Evolutionary conservation across 1,140 invertebrate genomes (phyloP).

Genomic region (Aphidius gifuensis): DNA sequence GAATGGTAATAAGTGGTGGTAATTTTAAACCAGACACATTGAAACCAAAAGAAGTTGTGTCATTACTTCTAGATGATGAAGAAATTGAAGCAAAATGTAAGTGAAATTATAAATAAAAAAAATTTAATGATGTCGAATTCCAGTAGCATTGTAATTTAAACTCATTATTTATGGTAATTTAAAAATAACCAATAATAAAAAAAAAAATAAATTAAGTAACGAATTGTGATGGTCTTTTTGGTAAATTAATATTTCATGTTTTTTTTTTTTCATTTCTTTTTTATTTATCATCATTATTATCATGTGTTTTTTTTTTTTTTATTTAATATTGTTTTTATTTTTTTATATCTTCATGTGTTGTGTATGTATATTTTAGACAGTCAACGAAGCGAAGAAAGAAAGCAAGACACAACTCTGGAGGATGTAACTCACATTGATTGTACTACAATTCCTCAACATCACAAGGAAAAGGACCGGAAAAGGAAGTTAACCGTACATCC

Average conservation of each 20-base stretch:
- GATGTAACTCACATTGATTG: slow-evolving; percentile 45
- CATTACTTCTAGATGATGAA: slow-evolving; percentile 88
- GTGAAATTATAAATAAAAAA: slow-evolving; percentile 35
- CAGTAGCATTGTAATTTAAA: slow-evolving; percentile 31
- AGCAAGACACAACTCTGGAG: slow-evolving; percentile 46
- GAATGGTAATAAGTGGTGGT: slow-evolving; percentile 96
- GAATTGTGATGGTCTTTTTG: slow-evolving; percentile 23
- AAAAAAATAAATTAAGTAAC: slow-evolving; percentile 29
- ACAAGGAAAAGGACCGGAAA: slow-evolving; percentile 54
- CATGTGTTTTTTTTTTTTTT: slow-evolving; percentile 11
- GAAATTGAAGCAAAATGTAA: slow-evolving; percentile 93
- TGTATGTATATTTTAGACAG: slow-evolving; percentile 53
- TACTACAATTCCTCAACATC: slow-evolving; percentile 33
- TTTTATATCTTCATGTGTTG: slow-evolving; percentile 23
- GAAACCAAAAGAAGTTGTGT: slow-evolving; percentile 95
- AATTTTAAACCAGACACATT: slow-evolving; percentile 93
- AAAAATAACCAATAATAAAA: slow-evolving; percentile 48
- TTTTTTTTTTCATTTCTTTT: slow-evolving; percentile 1
- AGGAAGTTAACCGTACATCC: slow-evolving; percentile 56
- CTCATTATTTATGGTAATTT: slow-evolving; percentile 50
- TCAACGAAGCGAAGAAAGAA: slow-evolving; percentile 55
- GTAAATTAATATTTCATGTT: slow-evolving; percentile 4
- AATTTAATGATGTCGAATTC: too few relatives aligned
- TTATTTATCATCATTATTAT: not conserved
- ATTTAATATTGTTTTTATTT: too few relatives aligned